Evolutionary conservation across 2,797 vertebrate genomes (phyloP), one percentile per base, ranked within the genome.

Genomic region (Sebastes aleutianus): DNA sequence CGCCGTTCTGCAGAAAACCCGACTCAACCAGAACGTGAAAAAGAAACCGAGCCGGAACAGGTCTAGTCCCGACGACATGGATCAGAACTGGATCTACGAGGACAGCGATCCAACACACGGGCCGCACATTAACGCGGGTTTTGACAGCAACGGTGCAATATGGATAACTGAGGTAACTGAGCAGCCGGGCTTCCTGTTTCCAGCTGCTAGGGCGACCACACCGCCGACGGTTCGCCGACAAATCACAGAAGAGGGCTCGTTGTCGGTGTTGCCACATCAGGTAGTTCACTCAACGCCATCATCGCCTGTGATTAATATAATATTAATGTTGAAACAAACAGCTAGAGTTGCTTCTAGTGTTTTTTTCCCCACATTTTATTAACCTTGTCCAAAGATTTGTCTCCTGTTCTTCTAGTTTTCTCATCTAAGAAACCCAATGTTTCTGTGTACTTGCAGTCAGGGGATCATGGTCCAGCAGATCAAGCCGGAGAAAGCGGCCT

Each of bases 141-240:
- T 93, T 32, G 86, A 88, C 4, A 54, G 90, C 3, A 93, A 95
- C 20, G 85, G 92, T 1, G 94, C 94, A 0, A 93, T 93, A 70
- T 95, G 93, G 89, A 84, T 95, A 29, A 85, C 85, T 31, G 87
- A 86, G n/a, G 74, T 72, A 2, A 92, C 94, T 0, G 90, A 93
- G 70, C 93, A 93, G 72, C 95, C 95, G 0, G 95, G 94, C 26
- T 94, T 95, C 86, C 89, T 95, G 68, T 95, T 94, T 76, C 95
- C 95, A 0, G 83, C 86, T 8, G 43, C 75, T 10, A 80, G 73
- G 71, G 85, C 89, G 0, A 94, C 91, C 3, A 73, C 84, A 3
- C 75, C 12, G 31, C 83, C 89, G 0, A 27, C 79, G 0, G 36
- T 82, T 32, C 92, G 84, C 13, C 76, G 85, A 20, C 91, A 91